Base-by-base conservation (phyloP, 2,113 vertebrate genomes). In the Saguinus imperator region DNA sequence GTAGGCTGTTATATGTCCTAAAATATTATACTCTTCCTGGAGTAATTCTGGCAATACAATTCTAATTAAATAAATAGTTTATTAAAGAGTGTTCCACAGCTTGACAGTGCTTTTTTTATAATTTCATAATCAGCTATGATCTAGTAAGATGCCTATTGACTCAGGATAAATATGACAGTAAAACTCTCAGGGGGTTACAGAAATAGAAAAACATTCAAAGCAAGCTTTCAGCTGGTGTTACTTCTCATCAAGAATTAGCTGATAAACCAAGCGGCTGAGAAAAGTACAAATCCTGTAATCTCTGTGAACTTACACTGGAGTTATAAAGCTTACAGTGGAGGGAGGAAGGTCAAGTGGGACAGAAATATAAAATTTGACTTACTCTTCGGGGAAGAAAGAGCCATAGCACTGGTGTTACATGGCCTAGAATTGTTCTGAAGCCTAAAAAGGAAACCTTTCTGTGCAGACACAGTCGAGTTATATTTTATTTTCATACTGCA, bases 181-280 rank as follows among this genome's bases (percentile, higher is more conserved):
- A 16, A 93, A 45, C 48, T 91, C 82, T 75, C 32, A 16, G 48
- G 48, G 58, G 20, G 25, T 61, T 92, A 48, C 9, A 35, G 23
- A 82, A 96, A 72, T 48, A 95, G 64, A 76, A 84, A 76, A 52
- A 35, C 12, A 85, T 72, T 61, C 58, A 83, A 87, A 77, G 75
- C 17, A 77, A 45, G 16, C 3, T 48, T 88, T 92, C 50, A 55
- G 6, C 14, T 58, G 3, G 16, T 64, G 1, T 25, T 66, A n/a
- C 13, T 89, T 80, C 23, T 91, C 48, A 83, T 61, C 55, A 29
- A 29, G 68, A 87, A 57, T 80, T 55, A 70, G 43, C n/a, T 35
- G 29, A 48, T 43, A 66, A 93, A 6, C 12, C 12, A 6, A 37
- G 25, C 87, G 52, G 4, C 40, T 29, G 16, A 40, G 32, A 86